Percentiles rank a stretch among this genome's conserved stretches.
Conservation (phyloP, 2,113 vertebrate species). For the Datnioides undecimradiatus region DNA sequence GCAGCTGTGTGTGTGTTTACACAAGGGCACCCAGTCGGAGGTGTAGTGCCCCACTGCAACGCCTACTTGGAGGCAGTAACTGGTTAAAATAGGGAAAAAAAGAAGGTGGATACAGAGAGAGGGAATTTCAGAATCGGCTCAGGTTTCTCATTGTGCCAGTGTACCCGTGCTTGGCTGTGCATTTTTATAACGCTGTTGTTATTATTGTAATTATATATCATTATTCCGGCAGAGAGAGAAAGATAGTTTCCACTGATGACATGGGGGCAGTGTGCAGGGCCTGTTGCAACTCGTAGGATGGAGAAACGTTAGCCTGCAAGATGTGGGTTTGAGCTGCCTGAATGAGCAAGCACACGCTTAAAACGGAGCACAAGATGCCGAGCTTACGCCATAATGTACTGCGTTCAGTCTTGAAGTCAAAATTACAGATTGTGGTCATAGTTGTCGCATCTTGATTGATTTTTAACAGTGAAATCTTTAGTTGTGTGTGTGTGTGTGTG, state of each 20-base stretch:
- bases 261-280: slow-evolving; percentile 73
- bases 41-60: slow-evolving; percentile 13
- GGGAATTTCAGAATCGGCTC: slow-evolving; percentile 32
- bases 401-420: background rate
- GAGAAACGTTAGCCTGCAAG: slow-evolving; percentile 63
- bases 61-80: slow-evolving; percentile 18
- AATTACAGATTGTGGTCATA: background rate
- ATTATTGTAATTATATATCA: slow-evolving; percentile 82
- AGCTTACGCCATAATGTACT: background rate
- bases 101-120: slow-evolving; percentile 12
- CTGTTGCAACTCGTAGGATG: slow-evolving; percentile 76
- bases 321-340: slow-evolving; percentile 71
- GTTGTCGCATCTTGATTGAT: too few species aligned
- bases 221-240: slow-evolving; percentile 72
- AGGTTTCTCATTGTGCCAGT: slow-evolving; percentile 50
- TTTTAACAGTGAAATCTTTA: background rate
- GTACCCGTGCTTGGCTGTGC: slow-evolving; percentile 37
- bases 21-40: slow-evolving; percentile 62
- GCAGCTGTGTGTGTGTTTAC: slow-evolving; percentile 73
- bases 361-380: slow-evolving; percentile 31
- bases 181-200: slow-evolving; percentile 70
- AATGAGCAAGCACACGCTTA: slow-evolving; percentile 46
- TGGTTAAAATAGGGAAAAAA: slow-evolving; percentile 2
- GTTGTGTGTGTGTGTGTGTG: slow-evolving; percentile 21
- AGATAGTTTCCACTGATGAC: slow-evolving; percentile 79